phyloP scores from a whole-genome alignment of 2,888 invertebrate genomes.

The Plutella xylostella region DNA sequence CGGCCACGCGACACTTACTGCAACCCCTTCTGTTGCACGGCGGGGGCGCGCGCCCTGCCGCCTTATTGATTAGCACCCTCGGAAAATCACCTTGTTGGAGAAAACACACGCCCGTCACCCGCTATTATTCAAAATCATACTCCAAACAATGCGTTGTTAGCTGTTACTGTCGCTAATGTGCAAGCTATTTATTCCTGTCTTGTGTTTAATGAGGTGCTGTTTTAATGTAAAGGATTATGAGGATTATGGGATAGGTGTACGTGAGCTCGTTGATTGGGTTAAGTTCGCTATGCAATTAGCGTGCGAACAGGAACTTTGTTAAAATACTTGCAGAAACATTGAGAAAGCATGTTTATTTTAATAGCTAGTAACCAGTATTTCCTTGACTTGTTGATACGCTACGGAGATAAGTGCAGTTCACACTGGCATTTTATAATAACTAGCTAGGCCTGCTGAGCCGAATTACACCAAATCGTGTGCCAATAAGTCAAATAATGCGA shows the following conservation, averaged over 20 bases:
- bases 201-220: no score
- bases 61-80: conserved; percentile 62
- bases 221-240: no score
- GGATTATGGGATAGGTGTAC: no score
- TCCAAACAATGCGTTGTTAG: no score
- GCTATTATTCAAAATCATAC: background rate
- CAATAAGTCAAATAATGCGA: conserved; percentile 36
- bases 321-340: no score
- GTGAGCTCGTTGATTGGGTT: no score
- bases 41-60: conserved; percentile 59
- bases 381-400: conserved; percentile 11
- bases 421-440: conserved; percentile 25
- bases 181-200: no score
- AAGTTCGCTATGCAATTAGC: no score
- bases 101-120: conserved; percentile 32
- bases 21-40: conserved; percentile 56
- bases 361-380: no score
- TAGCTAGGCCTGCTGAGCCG: conserved; percentile 22
- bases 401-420: conserved; percentile 26
- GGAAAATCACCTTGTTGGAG: conserved; percentile 40
- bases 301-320: no score
- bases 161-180: no score
- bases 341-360: no score
- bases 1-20: conserved; percentile 59
- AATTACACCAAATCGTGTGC: conserved; percentile 23